phyloP scores from a whole-genome alignment of 2,113 vertebrate genomes.

The Gallinago undulata region DNA sequence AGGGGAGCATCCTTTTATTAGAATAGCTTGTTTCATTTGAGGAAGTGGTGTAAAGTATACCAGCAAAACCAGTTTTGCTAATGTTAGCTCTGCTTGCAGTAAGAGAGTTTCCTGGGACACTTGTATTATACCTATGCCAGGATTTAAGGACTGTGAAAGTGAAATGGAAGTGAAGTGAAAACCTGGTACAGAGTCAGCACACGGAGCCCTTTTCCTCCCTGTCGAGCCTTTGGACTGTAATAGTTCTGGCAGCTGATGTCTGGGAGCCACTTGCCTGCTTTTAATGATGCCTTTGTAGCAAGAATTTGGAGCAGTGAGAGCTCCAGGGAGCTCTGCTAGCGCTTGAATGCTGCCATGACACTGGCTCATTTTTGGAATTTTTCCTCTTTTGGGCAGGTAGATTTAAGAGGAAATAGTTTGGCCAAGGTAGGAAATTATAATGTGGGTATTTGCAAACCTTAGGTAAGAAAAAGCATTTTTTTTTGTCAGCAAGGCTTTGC shows the following conservation, averaged over 20 bases:
- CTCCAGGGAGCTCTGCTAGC: background rate
- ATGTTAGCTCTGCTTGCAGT: background rate
- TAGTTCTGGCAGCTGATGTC: background rate
- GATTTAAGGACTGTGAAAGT: background rate
- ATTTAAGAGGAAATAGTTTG: background rate
- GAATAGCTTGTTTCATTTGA: background rate
- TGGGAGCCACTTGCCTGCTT: background rate
- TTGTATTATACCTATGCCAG: background rate
- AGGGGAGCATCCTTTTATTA: background rate
- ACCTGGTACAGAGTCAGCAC: background rate
- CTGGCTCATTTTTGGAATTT: background rate
- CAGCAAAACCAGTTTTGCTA: constrained; percentile 13
- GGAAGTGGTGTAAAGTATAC: background rate
- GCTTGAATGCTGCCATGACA: background rate
- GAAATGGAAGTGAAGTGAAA: background rate
- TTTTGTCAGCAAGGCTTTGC: background rate
- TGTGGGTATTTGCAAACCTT: background rate
- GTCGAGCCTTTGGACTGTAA: background rate
- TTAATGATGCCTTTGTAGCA: background rate
- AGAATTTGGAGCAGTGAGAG: background rate
- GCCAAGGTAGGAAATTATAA: background rate
- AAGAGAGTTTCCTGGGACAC: background rate
- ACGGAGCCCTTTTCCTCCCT: background rate
- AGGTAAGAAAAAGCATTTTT: background rate
- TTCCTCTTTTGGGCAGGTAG: background rate